phyloP scores from a whole-genome alignment of 2,797 vertebrate genomes.

The Oreortyx pictus region DNA sequence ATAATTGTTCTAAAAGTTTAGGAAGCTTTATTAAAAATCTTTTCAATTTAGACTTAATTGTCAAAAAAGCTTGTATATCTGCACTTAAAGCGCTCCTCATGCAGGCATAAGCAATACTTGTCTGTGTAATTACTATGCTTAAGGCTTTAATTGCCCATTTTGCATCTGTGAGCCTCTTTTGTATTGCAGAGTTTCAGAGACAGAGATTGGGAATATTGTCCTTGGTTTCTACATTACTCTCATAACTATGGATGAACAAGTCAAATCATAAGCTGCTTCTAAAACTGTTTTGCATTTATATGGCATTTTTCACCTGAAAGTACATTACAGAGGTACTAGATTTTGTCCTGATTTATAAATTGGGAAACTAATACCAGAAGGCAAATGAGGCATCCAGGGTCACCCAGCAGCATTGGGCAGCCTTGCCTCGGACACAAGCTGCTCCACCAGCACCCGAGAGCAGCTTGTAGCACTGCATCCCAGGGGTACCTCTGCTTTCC shows the following conservation, averaged over 20 bases:
- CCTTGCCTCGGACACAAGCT: neutral
- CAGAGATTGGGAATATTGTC: neutral
- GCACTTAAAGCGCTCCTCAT: conserved; percentile 14
- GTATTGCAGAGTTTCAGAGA: conserved; percentile 14
- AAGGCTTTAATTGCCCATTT: conserved; percentile 43
- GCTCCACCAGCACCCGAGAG: neutral
- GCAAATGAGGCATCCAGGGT: conserved; percentile 3
- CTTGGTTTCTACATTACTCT: conserved; percentile 36
- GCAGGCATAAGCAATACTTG: conserved; percentile 32
- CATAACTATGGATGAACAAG: conserved; percentile 55
- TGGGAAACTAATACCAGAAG: conserved; percentile 7
- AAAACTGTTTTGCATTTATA: conserved; percentile 68
- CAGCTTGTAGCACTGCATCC: neutral
- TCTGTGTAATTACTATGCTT: conserved; percentile 21
- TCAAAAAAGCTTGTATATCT: conserved; percentile 32
- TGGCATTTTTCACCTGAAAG: conserved; percentile 51
- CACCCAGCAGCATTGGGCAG: neutral
- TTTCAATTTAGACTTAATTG: conserved; percentile 21
- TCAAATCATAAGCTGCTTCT: conserved; percentile 35
- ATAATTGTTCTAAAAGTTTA: neutral
- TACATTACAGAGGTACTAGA: neutral
- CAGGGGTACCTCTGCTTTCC: neutral
- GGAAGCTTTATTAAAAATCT: conserved; percentile 17
- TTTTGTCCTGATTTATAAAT: conserved; percentile 8
- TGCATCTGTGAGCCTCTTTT: conserved; percentile 20